These are phyloP conservation scores for Bubo blakistoni DNA, from an alignment of 2,113 vertebrate species.

Conservation along the genomic window DNA sequence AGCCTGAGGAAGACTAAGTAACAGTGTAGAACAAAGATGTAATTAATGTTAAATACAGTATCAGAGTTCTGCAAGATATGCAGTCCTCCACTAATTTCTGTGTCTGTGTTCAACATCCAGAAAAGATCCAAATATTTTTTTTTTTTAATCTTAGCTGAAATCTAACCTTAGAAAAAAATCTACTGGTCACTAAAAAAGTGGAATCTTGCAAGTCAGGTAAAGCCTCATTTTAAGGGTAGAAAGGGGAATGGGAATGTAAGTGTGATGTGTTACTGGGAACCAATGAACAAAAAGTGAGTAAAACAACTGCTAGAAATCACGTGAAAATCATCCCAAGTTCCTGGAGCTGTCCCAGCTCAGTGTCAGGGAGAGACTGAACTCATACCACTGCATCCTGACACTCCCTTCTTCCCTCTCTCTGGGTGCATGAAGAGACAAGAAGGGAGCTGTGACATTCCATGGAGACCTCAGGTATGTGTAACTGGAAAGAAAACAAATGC, in stretches of 20 bases:
- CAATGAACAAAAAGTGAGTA: neutral
- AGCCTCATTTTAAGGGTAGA: neutral
- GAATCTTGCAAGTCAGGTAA: neutral
- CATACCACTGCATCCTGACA: neutral
- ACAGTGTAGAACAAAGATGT: neutral
- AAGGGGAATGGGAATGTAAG: neutral
- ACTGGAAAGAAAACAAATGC: neutral
- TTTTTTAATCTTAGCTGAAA: neutral
- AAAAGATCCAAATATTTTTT: neutral
- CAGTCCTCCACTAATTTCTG: neutral
- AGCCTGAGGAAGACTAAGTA: neutral
- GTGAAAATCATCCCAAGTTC: neutral
- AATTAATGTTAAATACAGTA: neutral
- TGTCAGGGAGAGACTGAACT: neutral
- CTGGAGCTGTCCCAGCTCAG: neutral
- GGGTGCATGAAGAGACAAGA: neutral
- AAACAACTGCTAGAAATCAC: neutral
- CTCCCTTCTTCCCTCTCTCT: neutral
- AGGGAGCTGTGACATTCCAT: neutral
- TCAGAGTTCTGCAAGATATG: neutral
- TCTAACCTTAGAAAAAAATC: neutral
- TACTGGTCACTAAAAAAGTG: neutral
- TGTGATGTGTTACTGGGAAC: neutral
- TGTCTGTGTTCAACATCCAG: neutral
- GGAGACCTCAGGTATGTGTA: neutral